A percentile compares a stretch with the other conserved stretches of the same genome.
phyloP scores from a whole-genome alignment of 1,140 invertebrate species.

The Drosophila neocordata region DNA sequence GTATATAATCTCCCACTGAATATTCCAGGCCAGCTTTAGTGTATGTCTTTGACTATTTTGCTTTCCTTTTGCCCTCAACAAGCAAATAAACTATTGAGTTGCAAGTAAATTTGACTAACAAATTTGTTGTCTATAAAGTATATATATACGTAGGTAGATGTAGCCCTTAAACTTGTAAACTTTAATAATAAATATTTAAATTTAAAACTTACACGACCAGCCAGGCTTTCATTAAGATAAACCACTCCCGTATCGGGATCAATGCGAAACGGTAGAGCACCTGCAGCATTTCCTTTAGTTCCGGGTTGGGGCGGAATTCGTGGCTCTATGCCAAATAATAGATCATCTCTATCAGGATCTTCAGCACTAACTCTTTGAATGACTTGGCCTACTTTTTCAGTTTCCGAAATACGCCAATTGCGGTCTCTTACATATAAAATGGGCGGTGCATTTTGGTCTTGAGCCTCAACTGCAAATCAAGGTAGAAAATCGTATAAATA shows the following conservation, averaged over 20 bases:
- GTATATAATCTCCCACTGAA: neutral
- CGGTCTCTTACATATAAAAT: conserved; percentile 84
- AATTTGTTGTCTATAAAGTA: neutral
- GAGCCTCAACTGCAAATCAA: conserved; percentile 44
- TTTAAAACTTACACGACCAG: conserved; percentile 85
- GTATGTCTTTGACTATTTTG: neutral
- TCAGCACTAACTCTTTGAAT: conserved; percentile 85
- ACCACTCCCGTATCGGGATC: conserved; percentile 88
- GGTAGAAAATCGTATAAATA: neutral
- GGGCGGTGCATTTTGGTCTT: conserved; percentile 83
- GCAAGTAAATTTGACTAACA: neutral
- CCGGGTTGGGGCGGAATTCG: conserved; percentile 50
- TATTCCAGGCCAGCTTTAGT: neutral
- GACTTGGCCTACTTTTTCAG: conserved; percentile 86
- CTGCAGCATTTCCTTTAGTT: conserved; percentile 40
- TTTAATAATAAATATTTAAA: too few species aligned
- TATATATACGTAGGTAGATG: neutral
- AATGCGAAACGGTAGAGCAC: conserved; percentile 86
- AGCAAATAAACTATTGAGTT: neutral
- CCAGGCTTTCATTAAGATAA: conserved; percentile 87
- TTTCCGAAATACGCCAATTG: conserved; percentile 87
- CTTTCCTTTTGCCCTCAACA: neutral
- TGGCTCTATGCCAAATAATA: conserved; percentile 87
- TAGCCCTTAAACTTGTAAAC: neutral
- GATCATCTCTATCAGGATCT: conserved; percentile 86